Evolutionary conservation across 2,888 invertebrate genomes (phyloP).

Genomic region (Myopa testacea): DNA sequence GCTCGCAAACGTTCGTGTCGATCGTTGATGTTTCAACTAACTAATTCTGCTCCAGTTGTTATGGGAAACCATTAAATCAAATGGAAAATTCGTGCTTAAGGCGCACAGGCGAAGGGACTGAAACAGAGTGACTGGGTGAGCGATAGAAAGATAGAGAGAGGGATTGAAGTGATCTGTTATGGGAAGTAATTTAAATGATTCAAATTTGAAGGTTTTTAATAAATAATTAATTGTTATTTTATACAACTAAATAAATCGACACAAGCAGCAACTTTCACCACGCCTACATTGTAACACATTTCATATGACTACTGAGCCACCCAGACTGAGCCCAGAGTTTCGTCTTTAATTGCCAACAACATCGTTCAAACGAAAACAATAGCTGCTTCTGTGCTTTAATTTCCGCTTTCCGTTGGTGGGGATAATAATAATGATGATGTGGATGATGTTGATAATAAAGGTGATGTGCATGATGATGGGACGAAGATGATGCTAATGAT

Average conservation of each 20-base stretch:
- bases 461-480: background rate
- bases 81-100: slow-evolving; percentile 9
- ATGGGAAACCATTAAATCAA: slow-evolving; percentile 16
- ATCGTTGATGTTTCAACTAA: slow-evolving; percentile 6
- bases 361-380: too few relatives aligned
- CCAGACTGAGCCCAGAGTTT: background rate
- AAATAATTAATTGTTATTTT: slow-evolving; percentile 13
- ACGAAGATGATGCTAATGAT: too few relatives aligned
- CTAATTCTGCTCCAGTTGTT: slow-evolving; percentile 27
- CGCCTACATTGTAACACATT: background rate
- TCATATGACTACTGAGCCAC: too few relatives aligned
- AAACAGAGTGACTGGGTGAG: background rate
- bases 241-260: background rate
- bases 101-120: background rate
- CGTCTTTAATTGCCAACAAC: slow-evolving; percentile 16
- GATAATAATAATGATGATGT: background rate
- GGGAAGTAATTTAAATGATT: background rate
- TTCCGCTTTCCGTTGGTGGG: background rate
- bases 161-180: background rate
- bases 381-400: background rate
- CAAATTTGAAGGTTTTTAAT: background rate
- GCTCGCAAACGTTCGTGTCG: slow-evolving; percentile 11
- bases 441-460: background rate
- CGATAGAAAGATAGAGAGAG: background rate
- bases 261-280: slow-evolving; percentile 22